A percentile compares a stretch with the other conserved stretches of the same genome.
Evolutionary conservation across 2,113 vertebrate species (phyloP).

Genomic region (Oncorhynchus masou): DNA sequence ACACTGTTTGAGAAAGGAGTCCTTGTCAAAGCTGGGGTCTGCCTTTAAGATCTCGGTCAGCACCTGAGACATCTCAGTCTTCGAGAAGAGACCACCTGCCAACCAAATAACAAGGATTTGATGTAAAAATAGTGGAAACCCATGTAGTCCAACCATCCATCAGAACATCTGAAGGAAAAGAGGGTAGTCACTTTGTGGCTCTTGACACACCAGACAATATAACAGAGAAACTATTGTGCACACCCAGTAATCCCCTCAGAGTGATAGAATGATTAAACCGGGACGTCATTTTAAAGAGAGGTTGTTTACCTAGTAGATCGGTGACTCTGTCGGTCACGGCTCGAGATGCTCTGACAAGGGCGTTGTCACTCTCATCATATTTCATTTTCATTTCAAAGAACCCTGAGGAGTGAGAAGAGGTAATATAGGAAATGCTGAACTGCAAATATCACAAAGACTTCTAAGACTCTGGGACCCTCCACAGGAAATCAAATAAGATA

Average conservation of each 20-base stretch:
- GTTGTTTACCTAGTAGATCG: slow-evolving; percentile 79
- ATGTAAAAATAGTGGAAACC: background rate
- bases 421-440: no score
- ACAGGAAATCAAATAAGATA: background rate
- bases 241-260: background rate
- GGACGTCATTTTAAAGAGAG: slow-evolving; percentile 48
- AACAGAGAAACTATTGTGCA: no score
- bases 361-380: slow-evolving; percentile 94
- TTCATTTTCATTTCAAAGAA: slow-evolving; percentile 99
- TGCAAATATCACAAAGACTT: no score
- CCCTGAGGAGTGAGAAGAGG: slow-evolving; percentile 67
- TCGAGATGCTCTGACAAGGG: slow-evolving; percentile 85
- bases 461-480: slow-evolving; percentile 54
- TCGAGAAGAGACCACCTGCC: slow-evolving; percentile 90
- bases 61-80: slow-evolving; percentile 91
- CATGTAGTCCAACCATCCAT: background rate
- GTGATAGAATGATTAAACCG: slow-evolving; percentile 28
- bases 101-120: slow-evolving; percentile 14
- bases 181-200: background rate
- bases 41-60: slow-evolving; percentile 87
- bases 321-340: slow-evolving; percentile 89
- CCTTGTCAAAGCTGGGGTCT: slow-evolving; percentile 86
- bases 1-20: slow-evolving; percentile 84
- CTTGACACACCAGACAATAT: no score
- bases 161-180: background rate